Evolutionary conservation across 2,113 vertebrate species (phyloP), one percentile per base, ranked within the genome.

Genomic region (Erythrolamprus reginae): DNA sequence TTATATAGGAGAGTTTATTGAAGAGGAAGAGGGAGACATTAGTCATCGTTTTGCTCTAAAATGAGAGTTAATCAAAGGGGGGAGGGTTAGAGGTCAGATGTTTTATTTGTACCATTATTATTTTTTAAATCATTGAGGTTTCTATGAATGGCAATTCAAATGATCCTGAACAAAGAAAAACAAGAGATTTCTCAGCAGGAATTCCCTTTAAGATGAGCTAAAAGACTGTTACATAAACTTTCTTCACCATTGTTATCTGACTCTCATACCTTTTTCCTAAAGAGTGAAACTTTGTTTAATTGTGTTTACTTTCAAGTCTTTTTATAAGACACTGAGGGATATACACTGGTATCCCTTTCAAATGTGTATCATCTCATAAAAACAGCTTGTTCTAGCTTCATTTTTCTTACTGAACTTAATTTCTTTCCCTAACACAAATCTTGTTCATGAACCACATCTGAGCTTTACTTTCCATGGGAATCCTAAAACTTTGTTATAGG

Each of bases 121-220:
- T 97, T 97, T 97, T 97, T 97, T 97, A 96, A 96, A 96, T 97
- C 95, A 96, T 94, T 96, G 95, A 97, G 96, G 96, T 95, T 95
- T 95, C 95, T 94, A 95, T 97, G 98, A 98, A 96, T 98, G 97
- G 97, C 98, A 98, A 97, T 96, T 95, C 95, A 97, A 97, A 97
- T 96, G 97, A 98, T 97, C 93, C 96, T 95, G 96, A 98, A 97
- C 97, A 95, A 96, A 96, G 96, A 95, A 97, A 97, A 97, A 98
- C 96, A 97, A 97, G 97, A 94, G 96, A 97, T 95, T 96, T 97
- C 97, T 98, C 97, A 97, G 96, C 86, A 86, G 86, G 97, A 95
- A 51, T 97, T 96, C 97, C 97, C 97, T 98, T 98, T 97, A 97
- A 97, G 98, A 98, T 98, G 97, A 98, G 98, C 97, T 90, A 96